phyloP scores from a whole-genome alignment of 2,113 vertebrate genomes.

The Deroptyus accipitrinus region DNA sequence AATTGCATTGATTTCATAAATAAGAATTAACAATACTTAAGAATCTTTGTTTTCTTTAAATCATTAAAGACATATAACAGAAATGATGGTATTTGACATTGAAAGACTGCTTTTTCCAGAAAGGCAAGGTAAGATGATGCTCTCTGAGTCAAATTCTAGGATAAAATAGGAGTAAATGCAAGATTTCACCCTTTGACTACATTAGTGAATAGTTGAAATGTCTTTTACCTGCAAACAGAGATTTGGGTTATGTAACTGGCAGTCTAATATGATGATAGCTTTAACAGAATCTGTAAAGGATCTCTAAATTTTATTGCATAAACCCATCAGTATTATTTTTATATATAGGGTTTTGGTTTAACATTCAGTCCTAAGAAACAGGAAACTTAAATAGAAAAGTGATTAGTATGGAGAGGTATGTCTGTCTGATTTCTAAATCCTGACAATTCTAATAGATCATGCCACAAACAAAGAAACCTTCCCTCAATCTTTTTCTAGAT shows the following conservation, averaged over 20 bases:
- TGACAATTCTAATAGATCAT: background rate
- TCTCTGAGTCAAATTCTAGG: background rate
- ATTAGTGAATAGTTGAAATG: background rate
- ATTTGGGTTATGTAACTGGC: background rate
- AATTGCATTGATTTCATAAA: background rate
- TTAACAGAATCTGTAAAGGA: background rate
- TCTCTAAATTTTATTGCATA: background rate
- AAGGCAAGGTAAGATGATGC: background rate
- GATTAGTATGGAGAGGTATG: rapidly evolving
- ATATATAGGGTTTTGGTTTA: background rate
- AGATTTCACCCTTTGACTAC: background rate
- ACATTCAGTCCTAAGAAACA: background rate
- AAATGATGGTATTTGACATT: background rate
- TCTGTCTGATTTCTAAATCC: background rate
- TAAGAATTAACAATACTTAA: background rate
- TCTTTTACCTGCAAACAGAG: background rate
- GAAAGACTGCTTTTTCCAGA: background rate
- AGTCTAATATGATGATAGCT: background rate
- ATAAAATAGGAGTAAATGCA: background rate
- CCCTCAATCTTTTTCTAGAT: background rate
- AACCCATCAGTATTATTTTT: background rate
- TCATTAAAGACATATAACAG: background rate
- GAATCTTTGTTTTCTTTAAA: background rate
- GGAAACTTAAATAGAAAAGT: background rate
- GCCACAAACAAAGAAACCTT: background rate